A percentile compares a stretch with the other conserved stretches of the same genome.
Conservation (phyloP, 2,888 invertebrate species). For the Eupithecia centaureata region DNA sequence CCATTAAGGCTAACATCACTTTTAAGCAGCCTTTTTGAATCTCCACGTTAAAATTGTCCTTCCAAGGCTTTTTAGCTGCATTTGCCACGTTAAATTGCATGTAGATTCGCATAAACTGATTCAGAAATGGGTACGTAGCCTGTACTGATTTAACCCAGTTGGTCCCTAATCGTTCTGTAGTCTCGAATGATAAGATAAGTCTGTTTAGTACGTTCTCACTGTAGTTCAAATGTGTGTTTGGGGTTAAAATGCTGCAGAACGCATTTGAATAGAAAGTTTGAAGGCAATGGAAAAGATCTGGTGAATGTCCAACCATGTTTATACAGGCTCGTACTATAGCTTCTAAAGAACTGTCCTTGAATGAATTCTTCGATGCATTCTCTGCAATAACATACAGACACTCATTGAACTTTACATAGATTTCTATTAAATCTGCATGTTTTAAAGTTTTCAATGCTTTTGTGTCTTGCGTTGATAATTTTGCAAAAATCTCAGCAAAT, state of each 20-base stretch:
- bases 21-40: constrained; percentile 57
- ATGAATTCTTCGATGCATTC: constrained; percentile 57
- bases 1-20: constrained; percentile 58
- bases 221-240: constrained; percentile 45
- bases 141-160: constrained; percentile 46
- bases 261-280: constrained; percentile 66
- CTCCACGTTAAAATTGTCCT: constrained; percentile 43
- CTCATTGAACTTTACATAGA: constrained; percentile 68
- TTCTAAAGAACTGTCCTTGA: constrained; percentile 53
- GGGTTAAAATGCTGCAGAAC: constrained; percentile 60
- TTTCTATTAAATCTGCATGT: constrained; percentile 50
- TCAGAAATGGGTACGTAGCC: constrained; percentile 64
- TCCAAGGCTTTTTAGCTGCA: constrained; percentile 29
- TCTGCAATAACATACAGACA: constrained; percentile 67
- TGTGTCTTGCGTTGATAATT: constrained; percentile 54
- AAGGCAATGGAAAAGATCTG: constrained; percentile 63
- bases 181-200: constrained; percentile 56
- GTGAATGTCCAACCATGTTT: constrained; percentile 54
- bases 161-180: constrained; percentile 61
- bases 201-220: constrained; percentile 57
- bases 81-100: constrained; percentile 57
- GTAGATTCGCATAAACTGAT: constrained; percentile 64
- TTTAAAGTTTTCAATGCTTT: constrained; percentile 49
- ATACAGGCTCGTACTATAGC: constrained; percentile 50
- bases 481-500: constrained; percentile 59